Evolutionary conservation across 2,113 vertebrate genomes (phyloP).

Genomic region (Plestiodon gilberti): DNA sequence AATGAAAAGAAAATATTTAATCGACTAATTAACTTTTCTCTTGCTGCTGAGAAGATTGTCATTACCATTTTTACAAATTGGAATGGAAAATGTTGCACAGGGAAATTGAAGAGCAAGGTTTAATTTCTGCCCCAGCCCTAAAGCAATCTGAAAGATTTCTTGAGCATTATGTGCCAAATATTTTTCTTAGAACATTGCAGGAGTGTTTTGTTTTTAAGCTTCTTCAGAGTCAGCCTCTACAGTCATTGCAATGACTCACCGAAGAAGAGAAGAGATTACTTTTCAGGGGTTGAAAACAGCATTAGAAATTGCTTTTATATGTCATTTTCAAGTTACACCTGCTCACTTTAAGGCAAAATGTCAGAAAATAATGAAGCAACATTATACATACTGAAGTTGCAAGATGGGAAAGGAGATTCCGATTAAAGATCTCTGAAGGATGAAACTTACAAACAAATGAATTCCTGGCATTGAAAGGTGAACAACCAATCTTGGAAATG

Average conservation of each 20-base stretch:
- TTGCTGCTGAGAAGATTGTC: neutral
- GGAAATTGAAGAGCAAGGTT: neutral
- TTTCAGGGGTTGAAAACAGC: conserved; percentile 45
- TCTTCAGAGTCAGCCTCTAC: conserved; percentile 25
- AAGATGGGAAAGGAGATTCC: conserved; percentile 67
- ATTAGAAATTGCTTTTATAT: conserved; percentile 70
- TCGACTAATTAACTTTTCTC: neutral
- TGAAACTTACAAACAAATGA: conserved; percentile 69
- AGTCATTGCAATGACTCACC: conserved; percentile 47
- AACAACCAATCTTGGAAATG: conserved; percentile 56
- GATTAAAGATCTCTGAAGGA: conserved; percentile 74
- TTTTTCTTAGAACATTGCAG: neutral
- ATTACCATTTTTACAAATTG: neutral
- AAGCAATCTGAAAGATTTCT: neutral
- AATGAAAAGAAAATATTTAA: conserved; percentile 17
- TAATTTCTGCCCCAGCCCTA: neutral
- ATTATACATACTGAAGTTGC: conserved; percentile 65
- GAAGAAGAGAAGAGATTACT: conserved; percentile 51
- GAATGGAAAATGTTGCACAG: neutral
- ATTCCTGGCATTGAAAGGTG: conserved; percentile 55
- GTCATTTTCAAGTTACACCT: conserved; percentile 70
- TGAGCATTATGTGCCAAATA: neutral
- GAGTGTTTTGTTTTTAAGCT: conserved; percentile 26
- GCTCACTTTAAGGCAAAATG: conserved; percentile 71
- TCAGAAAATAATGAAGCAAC: conserved; percentile 77